phyloP scores from a whole-genome alignment of 1,140 invertebrate genomes.

The Sinella curviseta region DNA sequence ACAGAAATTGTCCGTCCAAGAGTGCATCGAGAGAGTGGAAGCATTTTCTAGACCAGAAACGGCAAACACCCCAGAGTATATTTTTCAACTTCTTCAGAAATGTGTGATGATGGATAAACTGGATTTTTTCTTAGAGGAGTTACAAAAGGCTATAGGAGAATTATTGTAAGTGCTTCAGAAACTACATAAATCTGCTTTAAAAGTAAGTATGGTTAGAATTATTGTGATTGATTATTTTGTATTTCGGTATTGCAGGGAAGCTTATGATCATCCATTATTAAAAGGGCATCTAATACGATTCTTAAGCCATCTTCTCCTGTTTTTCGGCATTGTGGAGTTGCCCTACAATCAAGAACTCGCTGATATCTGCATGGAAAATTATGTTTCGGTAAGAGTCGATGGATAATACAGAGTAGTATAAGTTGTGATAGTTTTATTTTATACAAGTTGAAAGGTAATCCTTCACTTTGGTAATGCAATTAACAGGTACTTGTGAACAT shows the following conservation, averaged over 20 bases:
- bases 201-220: too few species aligned
- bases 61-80: not conserved
- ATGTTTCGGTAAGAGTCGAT: constrained; percentile 36
- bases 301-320: constrained; percentile 38
- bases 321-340: constrained; percentile 30
- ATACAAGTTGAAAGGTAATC: too few species aligned
- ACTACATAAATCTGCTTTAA: too few species aligned
- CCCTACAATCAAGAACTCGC: constrained; percentile 27
- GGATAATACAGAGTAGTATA: too few species aligned
- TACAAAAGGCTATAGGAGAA: not conserved
- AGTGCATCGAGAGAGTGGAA: constrained; percentile 35
- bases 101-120: constrained; percentile 40
- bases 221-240: too few species aligned
- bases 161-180: not conserved
- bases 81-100: constrained; percentile 41
- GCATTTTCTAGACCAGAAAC: not conserved
- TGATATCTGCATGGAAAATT: constrained; percentile 31
- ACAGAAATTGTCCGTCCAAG: constrained; percentile 29
- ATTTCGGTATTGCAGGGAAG: not conserved
- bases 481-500: constrained; percentile 38
- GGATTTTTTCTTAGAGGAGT: constrained; percentile 21
- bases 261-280: constrained; percentile 22
- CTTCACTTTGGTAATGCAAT: too few species aligned
- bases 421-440: too few species aligned
- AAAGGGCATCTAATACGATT: constrained; percentile 36